These are phyloP conservation scores for Thripadectes ignobilis DNA, from an alignment of 2,797 vertebrate species.

Conservation along the genomic window DNA sequence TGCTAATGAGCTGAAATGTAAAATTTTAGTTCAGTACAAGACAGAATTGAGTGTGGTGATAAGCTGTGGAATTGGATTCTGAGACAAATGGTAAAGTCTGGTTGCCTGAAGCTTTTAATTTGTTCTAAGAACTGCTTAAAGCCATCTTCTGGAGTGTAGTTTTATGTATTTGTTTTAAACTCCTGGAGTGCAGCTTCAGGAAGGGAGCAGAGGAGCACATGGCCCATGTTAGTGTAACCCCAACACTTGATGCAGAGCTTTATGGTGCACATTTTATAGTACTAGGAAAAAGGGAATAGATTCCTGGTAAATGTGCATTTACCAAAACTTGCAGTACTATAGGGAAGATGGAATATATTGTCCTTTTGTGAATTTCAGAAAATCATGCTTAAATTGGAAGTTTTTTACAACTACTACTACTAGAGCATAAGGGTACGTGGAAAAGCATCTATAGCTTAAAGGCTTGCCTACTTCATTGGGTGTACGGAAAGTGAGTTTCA, in stretches of 20 bases:
- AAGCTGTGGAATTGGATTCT: neutral
- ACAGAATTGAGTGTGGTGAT: neutral
- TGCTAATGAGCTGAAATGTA: neutral
- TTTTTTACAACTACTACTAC: neutral
- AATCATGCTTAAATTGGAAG: neutral
- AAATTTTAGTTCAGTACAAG: neutral
- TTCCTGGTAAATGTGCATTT: neutral
- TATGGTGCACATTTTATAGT: neutral
- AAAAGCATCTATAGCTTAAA: neutral
- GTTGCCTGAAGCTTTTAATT: neutral
- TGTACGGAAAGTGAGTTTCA: neutral
- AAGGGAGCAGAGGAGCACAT: neutral
- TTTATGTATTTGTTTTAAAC: neutral
- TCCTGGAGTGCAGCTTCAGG: neutral
- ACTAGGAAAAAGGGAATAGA: neutral
- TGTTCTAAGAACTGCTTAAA: neutral
- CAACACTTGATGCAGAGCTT: accelerated
- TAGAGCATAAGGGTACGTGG: neutral
- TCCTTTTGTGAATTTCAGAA: neutral
- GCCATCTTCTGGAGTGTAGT: neutral
- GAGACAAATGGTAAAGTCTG: neutral
- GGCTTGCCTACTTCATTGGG: neutral
- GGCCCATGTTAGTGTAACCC: neutral
- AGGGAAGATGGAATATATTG: neutral
- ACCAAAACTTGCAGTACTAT: neutral